Evolutionary conservation across 30 jellyfish, hydroid and myxozoan species (phyloP).

Genomic region (Aurelia coerulea): DNA sequence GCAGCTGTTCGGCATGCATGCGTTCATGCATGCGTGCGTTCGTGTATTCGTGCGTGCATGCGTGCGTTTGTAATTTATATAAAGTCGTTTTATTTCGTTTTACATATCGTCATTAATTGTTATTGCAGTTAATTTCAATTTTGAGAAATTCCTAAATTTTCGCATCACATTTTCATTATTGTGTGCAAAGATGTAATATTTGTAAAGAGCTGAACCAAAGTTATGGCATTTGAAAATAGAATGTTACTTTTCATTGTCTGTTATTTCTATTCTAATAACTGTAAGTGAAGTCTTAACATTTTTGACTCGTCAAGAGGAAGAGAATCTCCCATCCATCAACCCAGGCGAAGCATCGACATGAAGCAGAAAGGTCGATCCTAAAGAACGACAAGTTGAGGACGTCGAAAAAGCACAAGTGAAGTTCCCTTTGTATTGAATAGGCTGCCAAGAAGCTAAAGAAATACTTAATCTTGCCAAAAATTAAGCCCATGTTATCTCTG

Average conservation of each 20-base stretch:
- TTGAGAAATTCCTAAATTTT: conserved; percentile 3
- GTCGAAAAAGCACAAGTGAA: too few relatives aligned
- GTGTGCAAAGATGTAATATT: conserved; percentile 62
- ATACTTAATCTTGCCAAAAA: too few relatives aligned
- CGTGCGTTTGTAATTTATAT: not conserved
- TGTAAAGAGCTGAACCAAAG: conserved; percentile 56
- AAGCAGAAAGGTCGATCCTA: not conserved
- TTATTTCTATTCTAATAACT: not conserved
- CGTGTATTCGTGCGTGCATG: not conserved
- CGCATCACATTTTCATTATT: conserved; percentile 16
- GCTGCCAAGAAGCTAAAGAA: too few relatives aligned
- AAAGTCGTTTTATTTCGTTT: conserved; percentile 18
- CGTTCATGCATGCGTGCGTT: too few relatives aligned
- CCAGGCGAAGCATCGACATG: not conserved
- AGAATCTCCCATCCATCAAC: not conserved
- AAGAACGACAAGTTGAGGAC: too few relatives aligned
- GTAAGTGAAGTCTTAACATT: not conserved
- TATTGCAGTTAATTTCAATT: conserved; percentile 27
- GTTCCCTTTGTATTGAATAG: too few relatives aligned
- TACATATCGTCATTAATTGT: not conserved
- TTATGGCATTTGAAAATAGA: conserved; percentile 32
- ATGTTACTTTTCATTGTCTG: not conserved
- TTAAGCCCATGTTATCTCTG: too few relatives aligned
- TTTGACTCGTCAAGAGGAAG: not conserved
- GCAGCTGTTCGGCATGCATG: too few relatives aligned